Evolutionary conservation across 2,113 vertebrate species (phyloP).

Genomic region (Benitochromis conjunctus): DNA sequence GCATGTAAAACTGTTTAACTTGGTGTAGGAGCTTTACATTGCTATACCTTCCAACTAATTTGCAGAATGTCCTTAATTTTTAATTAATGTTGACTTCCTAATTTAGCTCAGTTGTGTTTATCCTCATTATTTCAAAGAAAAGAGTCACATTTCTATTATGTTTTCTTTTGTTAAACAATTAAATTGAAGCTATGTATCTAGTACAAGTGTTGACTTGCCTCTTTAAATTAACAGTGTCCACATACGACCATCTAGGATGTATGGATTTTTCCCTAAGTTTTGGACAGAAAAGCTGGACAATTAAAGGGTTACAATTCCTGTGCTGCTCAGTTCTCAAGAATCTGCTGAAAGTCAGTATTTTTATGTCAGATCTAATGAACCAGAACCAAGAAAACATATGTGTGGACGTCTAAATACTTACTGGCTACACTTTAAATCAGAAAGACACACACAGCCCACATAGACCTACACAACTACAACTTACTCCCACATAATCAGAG

Average conservation of each 20-base stretch:
- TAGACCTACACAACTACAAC: background rate
- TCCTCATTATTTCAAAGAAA: background rate
- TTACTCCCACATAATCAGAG: background rate
- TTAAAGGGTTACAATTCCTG: background rate
- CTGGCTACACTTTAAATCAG: background rate
- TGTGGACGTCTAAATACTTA: background rate
- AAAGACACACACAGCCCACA: background rate
- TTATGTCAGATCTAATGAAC: background rate
- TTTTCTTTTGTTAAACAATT: background rate
- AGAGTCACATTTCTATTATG: background rate
- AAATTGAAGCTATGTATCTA: background rate
- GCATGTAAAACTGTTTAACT: background rate
- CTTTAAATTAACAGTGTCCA: background rate
- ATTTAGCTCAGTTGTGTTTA: background rate
- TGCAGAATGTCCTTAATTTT: background rate
- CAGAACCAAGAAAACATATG: background rate
- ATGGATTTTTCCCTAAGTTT: background rate
- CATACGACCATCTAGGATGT: background rate
- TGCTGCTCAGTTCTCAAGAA: background rate
- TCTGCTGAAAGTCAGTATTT: background rate
- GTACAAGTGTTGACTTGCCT: background rate
- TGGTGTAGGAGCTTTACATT: background rate
- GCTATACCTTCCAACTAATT: background rate
- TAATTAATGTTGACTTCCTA: background rate
- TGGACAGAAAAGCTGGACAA: background rate